Base-by-base conservation (phyloP, 2,113 vertebrate genomes). In the Limanda limanda region DNA sequence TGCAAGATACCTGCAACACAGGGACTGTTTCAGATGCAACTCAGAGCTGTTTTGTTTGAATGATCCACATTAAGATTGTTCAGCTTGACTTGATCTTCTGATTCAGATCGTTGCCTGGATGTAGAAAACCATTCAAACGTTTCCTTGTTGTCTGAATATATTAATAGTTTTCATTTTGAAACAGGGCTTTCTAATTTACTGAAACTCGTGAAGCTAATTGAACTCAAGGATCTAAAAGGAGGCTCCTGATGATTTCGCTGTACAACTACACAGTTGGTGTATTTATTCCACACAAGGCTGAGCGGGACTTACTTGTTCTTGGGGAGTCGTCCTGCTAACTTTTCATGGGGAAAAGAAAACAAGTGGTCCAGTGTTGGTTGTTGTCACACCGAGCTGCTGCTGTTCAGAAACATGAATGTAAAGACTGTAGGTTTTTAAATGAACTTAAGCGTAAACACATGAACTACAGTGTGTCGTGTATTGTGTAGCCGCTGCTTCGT, bases 241-340 rank as follows among this genome's bases (percentile, higher is more conserved):
- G 13, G 42, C 42, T 45, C 3, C 17, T 18, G 45, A 5, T 5
- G 17, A 17, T 18, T 5, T 17, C 5, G 45, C 17, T 48, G 6
- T 48, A 1, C n/a, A 10, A 52, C 5, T 0, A 18, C 18, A 18
- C 17, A 52, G 51, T n/a, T 20, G 7, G 14, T 31, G 15, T 48
- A 15, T 5, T 48, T 17, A 4, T 2, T 48, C 14, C 45, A 48
- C 4, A 48, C 14, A 1, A 48, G 14, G 45, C 45, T 18, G 45
- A 48, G 45, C 40, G 40, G 40, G 18, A 79, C 84, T 79, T 74
- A 82, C 74, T 66, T 66, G 13, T 23, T 69, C 3, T 27, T 14
- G 0, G 12, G 25, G 25, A 6, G 45, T 55, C 66, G 18, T 72
- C 55, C 11, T 17, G 10, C 14, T 70, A 24, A 11, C 71, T 4